phyloP scores from a whole-genome alignment of 2,888 invertebrate genomes.

The Cerastis leucographa region DNA sequence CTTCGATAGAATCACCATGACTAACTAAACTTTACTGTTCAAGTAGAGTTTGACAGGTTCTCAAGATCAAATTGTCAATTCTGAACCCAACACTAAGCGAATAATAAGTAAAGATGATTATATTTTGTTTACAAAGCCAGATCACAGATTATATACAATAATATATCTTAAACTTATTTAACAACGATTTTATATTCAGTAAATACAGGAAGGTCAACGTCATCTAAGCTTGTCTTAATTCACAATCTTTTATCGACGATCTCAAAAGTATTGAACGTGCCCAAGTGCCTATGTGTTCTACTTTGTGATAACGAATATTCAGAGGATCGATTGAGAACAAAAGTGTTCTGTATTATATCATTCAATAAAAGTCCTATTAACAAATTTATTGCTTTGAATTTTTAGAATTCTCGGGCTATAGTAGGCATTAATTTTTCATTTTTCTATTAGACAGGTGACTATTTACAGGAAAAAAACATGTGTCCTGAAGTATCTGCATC shows the following conservation, averaged over 20 bases:
- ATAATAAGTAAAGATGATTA: not conserved
- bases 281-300: constrained; percentile 35
- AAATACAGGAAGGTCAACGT: constrained; percentile 19
- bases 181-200: not conserved
- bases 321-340: not conserved
- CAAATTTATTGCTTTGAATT: not conserved
- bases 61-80: not conserved
- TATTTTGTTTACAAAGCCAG: not conserved
- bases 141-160: not conserved
- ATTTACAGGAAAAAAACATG: not conserved
- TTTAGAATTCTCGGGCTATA: not conserved
- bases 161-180: not conserved
- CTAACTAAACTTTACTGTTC: not conserved
- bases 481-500: not conserved
- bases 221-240: constrained; percentile 35
- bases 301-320: constrained; percentile 34
- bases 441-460: not conserved
- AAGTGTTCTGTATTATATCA: not conserved
- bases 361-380: not conserved
- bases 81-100: not conserved
- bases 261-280: constrained; percentile 56
- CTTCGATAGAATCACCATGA: not conserved
- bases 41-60: not conserved
- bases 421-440: not conserved
- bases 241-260: constrained; percentile 55